Base-by-base conservation (phyloP, 2,113 vertebrate genomes). In the Anseranas semipalmata region DNA sequence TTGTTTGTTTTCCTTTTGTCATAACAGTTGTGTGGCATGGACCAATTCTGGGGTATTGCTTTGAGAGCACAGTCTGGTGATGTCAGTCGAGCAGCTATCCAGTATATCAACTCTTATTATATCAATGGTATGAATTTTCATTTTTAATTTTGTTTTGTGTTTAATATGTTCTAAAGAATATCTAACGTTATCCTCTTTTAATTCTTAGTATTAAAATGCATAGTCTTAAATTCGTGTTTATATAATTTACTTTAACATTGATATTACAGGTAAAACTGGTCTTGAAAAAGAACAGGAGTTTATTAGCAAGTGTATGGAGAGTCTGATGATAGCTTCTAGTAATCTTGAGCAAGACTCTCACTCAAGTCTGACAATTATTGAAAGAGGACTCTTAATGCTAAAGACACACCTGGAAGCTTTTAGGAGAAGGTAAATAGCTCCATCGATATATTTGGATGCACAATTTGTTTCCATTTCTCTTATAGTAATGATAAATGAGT, bases 251-350 rank as follows among this genome's bases (percentile, higher is more conserved):
- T 59, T 96, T 53, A 95, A 94, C 20, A 46, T 96, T 73, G 94
- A 33, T 72, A 7, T 97, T 98, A 94, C 97, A 98, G 99, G 99
- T 91, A 99, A 99, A 98, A 99, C 99, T 2, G 99, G 99, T 46
- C 98, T 99, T 96, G 99, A 99, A 97, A 99, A 99, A 98, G 99
- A 99, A 58, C 99, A 99, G 97, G 99, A 99, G 97, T 99, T 99
- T 95, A 99, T 99, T 98, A 99, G 99, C 97, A 99, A 99, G 94
- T 99, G 99, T n/a, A 99, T 99, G 99, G 99, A 99, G 98, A 99
- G 99, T 95, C 98, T 99, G 74, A 99, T 99, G 98, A 99, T 99
- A 97, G 99, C 99, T 9, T 99, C 99, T 4, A 98, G 99, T 96
- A 99, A 99, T 96, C 98, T 99, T 95, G 99, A 99, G 96, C 98